These are phyloP conservation scores for Oreortyx pictus DNA, from an alignment of 2,797 vertebrate genomes.

Conservation along the genomic window DNA sequence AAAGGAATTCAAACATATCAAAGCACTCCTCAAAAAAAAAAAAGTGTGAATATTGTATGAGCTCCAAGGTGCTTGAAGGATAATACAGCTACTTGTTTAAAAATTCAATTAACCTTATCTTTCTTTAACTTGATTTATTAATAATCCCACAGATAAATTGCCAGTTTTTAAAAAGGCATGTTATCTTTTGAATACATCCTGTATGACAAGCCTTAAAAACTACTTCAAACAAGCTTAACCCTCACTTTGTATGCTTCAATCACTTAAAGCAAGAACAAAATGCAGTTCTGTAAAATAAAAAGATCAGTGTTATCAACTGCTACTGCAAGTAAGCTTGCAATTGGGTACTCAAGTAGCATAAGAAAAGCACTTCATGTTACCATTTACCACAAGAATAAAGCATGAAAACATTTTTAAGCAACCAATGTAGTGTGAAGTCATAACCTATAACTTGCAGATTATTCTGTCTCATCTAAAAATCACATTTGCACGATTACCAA, in stretches of 20 bases:
- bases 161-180: slow-evolving; percentile 71
- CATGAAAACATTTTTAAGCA: slow-evolving; percentile 54
- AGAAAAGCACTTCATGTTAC: slow-evolving; percentile 60
- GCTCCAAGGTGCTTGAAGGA: slow-evolving; percentile 78
- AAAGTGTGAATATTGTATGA: slow-evolving; percentile 74
- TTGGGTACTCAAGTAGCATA: slow-evolving; percentile 61
- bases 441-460: neutral
- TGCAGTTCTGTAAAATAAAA: slow-evolving; percentile 52
- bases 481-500: neutral
- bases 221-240: slow-evolving; percentile 56
- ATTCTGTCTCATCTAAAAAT: neutral
- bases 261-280: slow-evolving; percentile 62
- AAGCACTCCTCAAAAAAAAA: slow-evolving; percentile 60
- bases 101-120: slow-evolving; percentile 82
- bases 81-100: slow-evolving; percentile 78
- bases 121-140: slow-evolving; percentile 81
- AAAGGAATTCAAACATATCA: slow-evolving; percentile 74
- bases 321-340: slow-evolving; percentile 22
- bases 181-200: slow-evolving; percentile 72
- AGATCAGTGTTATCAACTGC: slow-evolving; percentile 15
- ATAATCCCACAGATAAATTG: slow-evolving; percentile 77
- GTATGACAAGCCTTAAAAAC: slow-evolving; percentile 68
- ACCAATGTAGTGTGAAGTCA: slow-evolving; percentile 45
- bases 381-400: slow-evolving; percentile 37
- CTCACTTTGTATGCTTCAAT: slow-evolving; percentile 39